Base-by-base conservation (phyloP, 2,888 invertebrate genomes). In the Andrena camellia region DNA sequence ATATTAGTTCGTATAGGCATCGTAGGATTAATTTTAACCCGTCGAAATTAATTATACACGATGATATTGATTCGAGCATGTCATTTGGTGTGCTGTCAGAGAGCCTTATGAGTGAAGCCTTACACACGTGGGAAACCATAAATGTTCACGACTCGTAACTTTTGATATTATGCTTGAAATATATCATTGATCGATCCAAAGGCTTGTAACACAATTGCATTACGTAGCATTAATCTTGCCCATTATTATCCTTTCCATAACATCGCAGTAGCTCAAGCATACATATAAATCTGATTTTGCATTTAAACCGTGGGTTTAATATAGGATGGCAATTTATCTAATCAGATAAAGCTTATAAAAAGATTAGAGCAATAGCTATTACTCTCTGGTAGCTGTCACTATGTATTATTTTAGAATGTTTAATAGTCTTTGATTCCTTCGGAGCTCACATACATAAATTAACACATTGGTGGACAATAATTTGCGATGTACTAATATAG, bases 71-170 rank as follows among this genome's bases (percentile, higher is more conserved):
- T 67, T 66, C 35, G 8, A 74, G 67, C 71, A 64, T 52, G 73
- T 72, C 26, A 81, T 70, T 77, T 54, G 52, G 35, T 48, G 35
- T n/a, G 48, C 7, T 73, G 70, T 66, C 60, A 59, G 64, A 78
- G 59, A 72, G 57, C 20, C 17, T 68, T 48, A 57, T 84, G 92
- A 92, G 92, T 84, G 93, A 93, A 93, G 89, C 93, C 93, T 91
- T 84, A 88, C 79, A 88, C 57, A 23, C 81, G 84, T 86, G 85
- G 80, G 93, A 93, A 93, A 92, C 92, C 93, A 83, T 89, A 92
- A 78, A 85, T 86, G 74, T 87, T 83, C 85, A 82, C 70, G 57
- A 77, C 74, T 82, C 90, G 73, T 79, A 83, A 85, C 67, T 86
- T 78, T 70, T 87, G 86, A 92, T 90, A 90, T 91, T 90, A 88